Evolutionary conservation across 2,888 invertebrate species (phyloP), one percentile per base, ranked within the genome.

Genomic region (Amitus sp.): DNA sequence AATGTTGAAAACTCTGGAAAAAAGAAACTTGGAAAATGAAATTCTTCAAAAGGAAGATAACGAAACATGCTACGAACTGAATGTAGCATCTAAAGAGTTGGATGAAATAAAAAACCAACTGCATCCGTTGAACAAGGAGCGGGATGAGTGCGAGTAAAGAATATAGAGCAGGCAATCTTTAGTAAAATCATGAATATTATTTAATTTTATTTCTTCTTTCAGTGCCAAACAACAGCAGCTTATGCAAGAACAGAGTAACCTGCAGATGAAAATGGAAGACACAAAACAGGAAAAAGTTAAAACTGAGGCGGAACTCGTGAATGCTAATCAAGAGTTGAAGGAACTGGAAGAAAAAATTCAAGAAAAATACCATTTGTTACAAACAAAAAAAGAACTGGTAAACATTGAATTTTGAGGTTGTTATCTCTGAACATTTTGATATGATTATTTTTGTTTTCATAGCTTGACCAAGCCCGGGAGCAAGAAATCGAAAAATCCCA

Each of bases 201-300:
- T 9, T 9, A 27, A 27, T 27, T 18, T 10, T 34, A 37, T 42
- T 48, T 19, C 9, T 37, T 54, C 37, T 10, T 27, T 7, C 12
- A 85, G 91, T 61, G 90, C 93, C 0, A 97, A 98, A 76, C 93
- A 95, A 67, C 95, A 96, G 73, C 96, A 96, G 77, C 82, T 96
- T 48, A 84, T 96, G 20, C 90, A 97, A 74, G 96, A 96, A 78
- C 96, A 96, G 82, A 96, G 98, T 0, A 96, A 97, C 78, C 85
- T 98, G 12, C 97, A 98, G 77, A 87, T 99, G 34, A 94, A 92
- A 17, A 96, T 98, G 65, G 94, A 96, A 68, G 98, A 98, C 84
- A 86, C 98, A 59, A 89, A 91, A 2, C 98, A 98, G 78, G 98
- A 99, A 83, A 94, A 98, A 0, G 93, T 92, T 73, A 97, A 96